Conservation (phyloP, 1,140 invertebrate genomes). For the Drosophila kurseongensis region DNA sequence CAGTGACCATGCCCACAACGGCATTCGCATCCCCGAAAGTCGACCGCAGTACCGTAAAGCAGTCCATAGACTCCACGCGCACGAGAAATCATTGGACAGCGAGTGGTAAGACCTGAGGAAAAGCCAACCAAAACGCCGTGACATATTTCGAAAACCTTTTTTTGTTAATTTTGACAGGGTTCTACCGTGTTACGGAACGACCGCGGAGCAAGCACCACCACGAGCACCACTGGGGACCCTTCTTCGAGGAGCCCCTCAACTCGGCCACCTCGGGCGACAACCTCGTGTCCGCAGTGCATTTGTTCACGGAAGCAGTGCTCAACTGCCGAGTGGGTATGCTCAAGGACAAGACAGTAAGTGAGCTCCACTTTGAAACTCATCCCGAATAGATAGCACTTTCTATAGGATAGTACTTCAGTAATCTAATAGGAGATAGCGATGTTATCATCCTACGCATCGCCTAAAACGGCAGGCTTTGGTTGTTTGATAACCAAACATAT, state of each 20-base stretch:
- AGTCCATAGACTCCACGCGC: slow-evolving; percentile 56
- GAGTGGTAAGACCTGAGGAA: slow-evolving; percentile 18
- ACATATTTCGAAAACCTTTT: neutral
- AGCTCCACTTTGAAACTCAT: neutral
- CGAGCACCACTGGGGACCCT: slow-evolving; percentile 89
- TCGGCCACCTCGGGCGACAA: slow-evolving; percentile 78
- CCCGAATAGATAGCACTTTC: too few relatives aligned
- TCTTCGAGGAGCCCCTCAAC: slow-evolving; percentile 88
- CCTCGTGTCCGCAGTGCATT: slow-evolving; percentile 88
- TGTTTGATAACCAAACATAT: too few relatives aligned
- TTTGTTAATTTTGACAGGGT: slow-evolving; percentile 59
- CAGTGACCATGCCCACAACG: slow-evolving; percentile 16
- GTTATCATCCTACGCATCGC: too few relatives aligned
- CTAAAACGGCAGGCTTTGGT: too few relatives aligned
- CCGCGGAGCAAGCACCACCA: slow-evolving; percentile 86
- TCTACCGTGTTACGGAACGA: slow-evolving; percentile 85
- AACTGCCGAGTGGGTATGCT: slow-evolving; percentile 93
- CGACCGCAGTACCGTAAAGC: slow-evolving; percentile 52
- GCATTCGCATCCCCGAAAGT: slow-evolving; percentile 46
- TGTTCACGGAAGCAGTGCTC: slow-evolving; percentile 91
- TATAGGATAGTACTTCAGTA: too few relatives aligned
- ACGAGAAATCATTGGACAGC: slow-evolving; percentile 62
- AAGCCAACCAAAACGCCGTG: neutral
- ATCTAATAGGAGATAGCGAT: too few relatives aligned
- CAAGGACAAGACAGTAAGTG: slow-evolving; percentile 92